Conservation (phyloP, 2,113 vertebrate genomes). For the Syrmaticus mikado region DNA sequence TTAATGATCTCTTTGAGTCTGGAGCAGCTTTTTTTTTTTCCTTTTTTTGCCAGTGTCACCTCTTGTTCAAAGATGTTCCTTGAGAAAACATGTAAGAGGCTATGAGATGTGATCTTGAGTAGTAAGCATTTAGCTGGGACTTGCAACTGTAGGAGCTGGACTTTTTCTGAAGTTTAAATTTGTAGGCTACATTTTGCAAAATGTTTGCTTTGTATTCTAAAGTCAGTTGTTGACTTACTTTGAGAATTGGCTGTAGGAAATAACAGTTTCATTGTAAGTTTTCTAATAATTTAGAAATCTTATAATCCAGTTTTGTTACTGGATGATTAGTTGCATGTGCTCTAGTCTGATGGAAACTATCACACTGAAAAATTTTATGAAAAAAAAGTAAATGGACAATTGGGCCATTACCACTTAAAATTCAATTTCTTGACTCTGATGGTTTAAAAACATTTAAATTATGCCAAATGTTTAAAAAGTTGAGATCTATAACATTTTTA, state of each 20-base stretch:
- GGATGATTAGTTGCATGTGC: not conserved
- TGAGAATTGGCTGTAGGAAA: not conserved
- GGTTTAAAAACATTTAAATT: not conserved
- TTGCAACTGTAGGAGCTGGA: not conserved
- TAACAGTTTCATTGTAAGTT: not conserved
- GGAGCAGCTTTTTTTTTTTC: not conserved
- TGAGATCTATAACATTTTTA: not conserved
- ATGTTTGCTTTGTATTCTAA: not conserved
- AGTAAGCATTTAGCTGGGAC: not conserved
- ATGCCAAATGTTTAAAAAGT: not conserved
- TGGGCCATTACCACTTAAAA: not conserved
- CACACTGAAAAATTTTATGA: not conserved
- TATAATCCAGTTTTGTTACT: conserved; percentile 39
- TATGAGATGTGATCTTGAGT: not conserved
- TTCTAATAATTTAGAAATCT: not conserved
- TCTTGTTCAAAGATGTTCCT: not conserved
- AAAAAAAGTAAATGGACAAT: not conserved
- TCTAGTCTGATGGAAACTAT: conserved; percentile 8
- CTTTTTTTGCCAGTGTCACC: not conserved
- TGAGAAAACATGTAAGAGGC: not conserved
- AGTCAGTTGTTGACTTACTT: not conserved
- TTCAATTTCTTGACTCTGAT: not conserved
- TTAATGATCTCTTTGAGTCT: conserved; percentile 59
- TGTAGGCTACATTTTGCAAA: not conserved
- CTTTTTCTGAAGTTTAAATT: not conserved